phyloP scores from a whole-genome alignment of 1,140 invertebrate species.

The Drosophila nigrodunni region DNA sequence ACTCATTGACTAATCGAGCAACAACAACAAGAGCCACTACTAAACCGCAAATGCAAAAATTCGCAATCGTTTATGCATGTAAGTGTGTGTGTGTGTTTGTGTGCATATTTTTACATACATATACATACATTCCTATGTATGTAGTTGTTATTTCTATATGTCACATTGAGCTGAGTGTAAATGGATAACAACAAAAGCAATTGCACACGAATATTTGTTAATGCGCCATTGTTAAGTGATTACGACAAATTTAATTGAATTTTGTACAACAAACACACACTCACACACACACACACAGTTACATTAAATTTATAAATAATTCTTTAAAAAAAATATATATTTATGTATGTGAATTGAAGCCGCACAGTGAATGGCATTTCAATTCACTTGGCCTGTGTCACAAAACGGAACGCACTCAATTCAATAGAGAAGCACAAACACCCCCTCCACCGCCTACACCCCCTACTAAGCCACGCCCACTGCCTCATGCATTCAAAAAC shows the following conservation, averaged over 20 bases:
- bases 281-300: neutral
- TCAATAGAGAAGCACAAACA: neutral
- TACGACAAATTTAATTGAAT: slow-evolving; percentile 78
- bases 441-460: neutral
- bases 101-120: neutral
- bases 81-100: neutral
- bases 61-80: slow-evolving; percentile 40
- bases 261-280: slow-evolving; percentile 40
- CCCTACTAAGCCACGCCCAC: slow-evolving; percentile 9
- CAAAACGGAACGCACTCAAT: slow-evolving; percentile 2
- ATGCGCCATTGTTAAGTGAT: slow-evolving; percentile 75
- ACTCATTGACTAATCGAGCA: slow-evolving; percentile 65
- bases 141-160: neutral
- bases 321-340: neutral
- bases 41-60: slow-evolving; percentile 38
- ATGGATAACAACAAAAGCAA: slow-evolving; percentile 48
- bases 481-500: neutral
- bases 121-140: slow-evolving; percentile 6
- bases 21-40: slow-evolving; percentile 15
- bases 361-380: slow-evolving; percentile 35
- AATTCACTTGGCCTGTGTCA: slow-evolving; percentile 28
- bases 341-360: neutral
- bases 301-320: neutral
- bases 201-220: slow-evolving; percentile 51
- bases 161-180: slow-evolving; percentile 33